Base-by-base conservation (phyloP, 2,797 vertebrate species). In the Potorous gilbertii region DNA sequence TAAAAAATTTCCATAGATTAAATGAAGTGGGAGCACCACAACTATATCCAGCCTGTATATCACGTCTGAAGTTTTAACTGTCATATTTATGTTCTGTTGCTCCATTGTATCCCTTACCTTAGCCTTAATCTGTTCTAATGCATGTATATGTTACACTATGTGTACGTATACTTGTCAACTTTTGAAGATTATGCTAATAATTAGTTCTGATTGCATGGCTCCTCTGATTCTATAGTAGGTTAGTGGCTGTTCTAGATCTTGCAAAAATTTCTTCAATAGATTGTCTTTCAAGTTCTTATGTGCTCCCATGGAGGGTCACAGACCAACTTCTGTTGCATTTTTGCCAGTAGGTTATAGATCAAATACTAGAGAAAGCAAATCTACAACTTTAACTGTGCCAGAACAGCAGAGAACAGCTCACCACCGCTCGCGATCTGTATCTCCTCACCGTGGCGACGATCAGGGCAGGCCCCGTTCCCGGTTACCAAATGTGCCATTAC, bases 361-460 rank as follows among this genome's bases (percentile, higher is more conserved):
- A 98, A 99, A 99, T 97, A 99, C 99, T 98, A 99, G 99, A 98
- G 99, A 99, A 98, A 97, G 99, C 96, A 99, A 98, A 98, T 98
- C 99, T 96, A 99, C 99, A 90, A 99, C 99, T 1, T 96, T 99
- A 98, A 99, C 99, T 66, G 99, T 99, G 96, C 99, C 99, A 40
- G 99, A 99, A 96, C 99, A 99, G 98, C 99, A 99, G 98, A 99
- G 99, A 95, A 55, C 99, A 91, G 97, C 99, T 13, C 99, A 99
- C 98, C 99, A 99, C 98, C 99, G 99, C 94, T 99, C 99, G 1
- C 99, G 99, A 91, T 99, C 99, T 0, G 99, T 99, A 94, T 99
- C 99, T 96, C 99, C 99, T 98, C 99, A 99, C 98, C 99, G 99
- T 97, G 99, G 98, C 56, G 99, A 99, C 95, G 99, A 99, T 98